phyloP scores from a whole-genome alignment of 2,113 vertebrate species.

The Cygnus atratus region DNA sequence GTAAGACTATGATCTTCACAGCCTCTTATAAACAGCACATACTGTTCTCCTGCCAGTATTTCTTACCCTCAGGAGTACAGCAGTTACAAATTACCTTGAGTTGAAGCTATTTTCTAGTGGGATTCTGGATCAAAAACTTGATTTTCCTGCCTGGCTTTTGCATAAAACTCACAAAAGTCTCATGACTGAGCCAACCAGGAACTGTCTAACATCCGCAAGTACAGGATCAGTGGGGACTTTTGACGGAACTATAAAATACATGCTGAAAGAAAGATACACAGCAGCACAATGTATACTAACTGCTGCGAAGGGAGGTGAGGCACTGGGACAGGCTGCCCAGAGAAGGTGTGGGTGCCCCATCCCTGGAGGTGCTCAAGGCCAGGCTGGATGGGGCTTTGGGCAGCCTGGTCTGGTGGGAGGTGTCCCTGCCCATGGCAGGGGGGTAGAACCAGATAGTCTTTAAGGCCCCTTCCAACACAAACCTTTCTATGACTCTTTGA shows the following conservation, averaged over 20 bases:
- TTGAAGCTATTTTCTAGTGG: neutral
- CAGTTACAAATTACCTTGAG: constrained; percentile 1
- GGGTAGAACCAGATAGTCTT: no score
- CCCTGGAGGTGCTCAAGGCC: no score
- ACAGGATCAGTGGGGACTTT: neutral
- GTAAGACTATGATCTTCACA: neutral
- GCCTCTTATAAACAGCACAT: neutral
- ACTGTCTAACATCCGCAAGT: neutral
- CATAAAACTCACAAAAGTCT: neutral
- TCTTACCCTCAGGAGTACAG: neutral
- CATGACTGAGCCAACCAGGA: neutral
- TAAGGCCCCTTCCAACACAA: no score
- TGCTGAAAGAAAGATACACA: neutral
- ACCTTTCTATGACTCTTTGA: no score
- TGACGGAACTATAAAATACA: neutral
- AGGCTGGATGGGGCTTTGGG: no score
- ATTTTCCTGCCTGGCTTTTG: neutral
- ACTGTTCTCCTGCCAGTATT: neutral
- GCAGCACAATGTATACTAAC: neutral
- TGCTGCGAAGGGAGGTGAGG: neutral
- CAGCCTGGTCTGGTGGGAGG: no score
- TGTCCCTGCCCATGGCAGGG: no score
- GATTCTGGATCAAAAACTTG: neutral
- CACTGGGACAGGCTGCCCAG: no score
- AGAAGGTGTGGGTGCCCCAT: no score